Base-by-base conservation (phyloP, 2,888 invertebrate species). In the Tortricodes alternella region DNA sequence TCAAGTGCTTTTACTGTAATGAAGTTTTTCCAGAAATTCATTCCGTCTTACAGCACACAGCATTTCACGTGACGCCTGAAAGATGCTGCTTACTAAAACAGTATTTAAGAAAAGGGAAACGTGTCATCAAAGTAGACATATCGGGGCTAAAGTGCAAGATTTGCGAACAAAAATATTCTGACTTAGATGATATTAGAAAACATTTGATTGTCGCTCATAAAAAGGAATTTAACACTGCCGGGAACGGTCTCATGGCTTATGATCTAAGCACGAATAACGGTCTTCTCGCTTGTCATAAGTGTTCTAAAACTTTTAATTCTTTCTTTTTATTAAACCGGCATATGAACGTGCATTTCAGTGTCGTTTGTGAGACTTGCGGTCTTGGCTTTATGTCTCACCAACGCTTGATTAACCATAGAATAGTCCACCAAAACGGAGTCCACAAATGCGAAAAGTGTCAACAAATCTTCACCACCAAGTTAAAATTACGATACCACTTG, bases 281-380 rank as follows among this genome's bases (percentile, higher is more conserved):
- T 0, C 69, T 83, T 2, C 57, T 89, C 0, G 71, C 83, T 0
- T 90, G 90, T 51, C 83, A 85, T 38, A 85, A 79, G 57, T 90
- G 90, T 49, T 67, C 66, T 1, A 89, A 89, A 59, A 74, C 76
- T 0, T 90, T 89, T 49, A 87, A 86, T 57, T 80, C 89, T 0
- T 89, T 89, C 62, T 89, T 88, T 48, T 68, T 87, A 9, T 62
- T 90, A 1, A 89, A 89, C 32, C 69, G 84, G 16, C 90, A 90
- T 60, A 90, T 90, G 89, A 90, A 90, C 38, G 89, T 70, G 0
- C 90, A 90, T 65, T 89, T 80, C 37, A 89, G 71, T 50, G 89
- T 89, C 0, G 89, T 89, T 1, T 90, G 90, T 56, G 90, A 90
- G 61, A 88, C 83, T 0, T 90, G 90, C 55, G 90, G 90, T 0